Evolutionary conservation across 1,140 invertebrate genomes (phyloP).

Genomic region (Caligus rogercresseyi): DNA sequence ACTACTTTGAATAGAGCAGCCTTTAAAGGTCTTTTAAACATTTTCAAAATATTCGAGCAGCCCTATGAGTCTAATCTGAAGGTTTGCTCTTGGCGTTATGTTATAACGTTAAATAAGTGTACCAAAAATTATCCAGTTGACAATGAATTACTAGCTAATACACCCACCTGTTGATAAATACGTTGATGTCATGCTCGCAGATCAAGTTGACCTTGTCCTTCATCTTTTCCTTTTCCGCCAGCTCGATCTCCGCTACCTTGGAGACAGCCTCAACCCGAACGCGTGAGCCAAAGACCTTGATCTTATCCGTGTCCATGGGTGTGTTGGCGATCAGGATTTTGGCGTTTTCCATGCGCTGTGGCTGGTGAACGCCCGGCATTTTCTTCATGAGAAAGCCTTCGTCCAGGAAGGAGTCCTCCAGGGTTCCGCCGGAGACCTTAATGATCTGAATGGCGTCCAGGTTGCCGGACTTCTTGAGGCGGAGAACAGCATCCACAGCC

Average conservation of each 20-base stretch:
- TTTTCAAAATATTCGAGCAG: too few species aligned
- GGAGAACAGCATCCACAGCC: conserved; percentile 81
- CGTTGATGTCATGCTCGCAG: conserved; percentile 83
- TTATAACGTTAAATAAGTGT: conserved; percentile 15
- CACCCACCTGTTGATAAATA: conserved; percentile 81
- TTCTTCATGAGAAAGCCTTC: conserved; percentile 96
- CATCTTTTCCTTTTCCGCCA: conserved; percentile 99
- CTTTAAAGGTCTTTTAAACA: too few species aligned
- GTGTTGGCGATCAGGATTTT: conserved; percentile 98
- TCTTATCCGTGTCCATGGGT: conserved; percentile 99
- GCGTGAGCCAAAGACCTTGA: conserved; percentile 96
- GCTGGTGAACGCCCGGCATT: conserved; percentile 76
- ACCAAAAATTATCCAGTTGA: neutral
- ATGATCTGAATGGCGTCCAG: conserved; percentile 93
- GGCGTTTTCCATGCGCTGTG: conserved; percentile 73
- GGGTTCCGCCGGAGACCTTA: conserved; percentile 64
- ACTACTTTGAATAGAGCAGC: too few species aligned
- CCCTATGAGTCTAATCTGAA: neutral
- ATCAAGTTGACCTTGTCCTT: conserved; percentile 98
- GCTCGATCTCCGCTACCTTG: conserved; percentile 92
- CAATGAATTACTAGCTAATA: conserved; percentile 21
- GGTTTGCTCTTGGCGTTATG: neutral
- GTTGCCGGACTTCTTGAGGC: conserved; percentile 87
- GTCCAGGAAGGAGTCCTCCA: conserved; percentile 91
- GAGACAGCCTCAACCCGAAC: conserved; percentile 94